These are phyloP conservation scores for Micronycteris hirsuta DNA, from an alignment of 2,113 vertebrate genomes.

Conservation along the genomic window DNA sequence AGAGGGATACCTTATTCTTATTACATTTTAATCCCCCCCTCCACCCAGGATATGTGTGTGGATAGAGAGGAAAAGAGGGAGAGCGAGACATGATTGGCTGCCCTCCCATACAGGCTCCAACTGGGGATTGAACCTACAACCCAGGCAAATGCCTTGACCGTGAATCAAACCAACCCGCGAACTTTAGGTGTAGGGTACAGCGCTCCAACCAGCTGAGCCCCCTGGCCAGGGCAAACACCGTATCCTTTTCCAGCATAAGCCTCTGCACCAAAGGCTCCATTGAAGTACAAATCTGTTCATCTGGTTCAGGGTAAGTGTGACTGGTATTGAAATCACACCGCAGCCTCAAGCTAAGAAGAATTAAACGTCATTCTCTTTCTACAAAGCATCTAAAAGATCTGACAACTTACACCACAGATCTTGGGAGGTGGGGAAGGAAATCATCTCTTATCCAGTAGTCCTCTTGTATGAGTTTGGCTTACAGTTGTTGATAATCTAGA, in stretches of 20 bases:
- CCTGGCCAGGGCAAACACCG: neutral
- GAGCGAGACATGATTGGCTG: no score
- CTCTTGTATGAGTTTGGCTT: neutral
- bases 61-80: no score
- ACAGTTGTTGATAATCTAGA: neutral
- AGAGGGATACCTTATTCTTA: neutral
- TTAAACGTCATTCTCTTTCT: neutral
- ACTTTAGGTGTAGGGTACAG: no score
- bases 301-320: neutral
- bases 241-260: neutral
- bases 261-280: neutral
- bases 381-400: neutral
- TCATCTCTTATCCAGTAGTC: neutral
- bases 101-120: no score
- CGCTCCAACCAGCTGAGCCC: no score
- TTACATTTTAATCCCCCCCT: neutral
- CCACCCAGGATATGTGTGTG: neutral
- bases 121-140: no score
- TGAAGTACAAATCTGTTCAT: neutral
- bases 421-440: neutral
- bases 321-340: neutral
- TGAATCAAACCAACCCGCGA: no score
- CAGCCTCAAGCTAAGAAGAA: neutral
- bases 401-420: neutral
- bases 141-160: no score